Evolutionary conservation across 2,113 vertebrate genomes (phyloP), one percentile per base, ranked within the genome.

Genomic region (Channa maculata): DNA sequence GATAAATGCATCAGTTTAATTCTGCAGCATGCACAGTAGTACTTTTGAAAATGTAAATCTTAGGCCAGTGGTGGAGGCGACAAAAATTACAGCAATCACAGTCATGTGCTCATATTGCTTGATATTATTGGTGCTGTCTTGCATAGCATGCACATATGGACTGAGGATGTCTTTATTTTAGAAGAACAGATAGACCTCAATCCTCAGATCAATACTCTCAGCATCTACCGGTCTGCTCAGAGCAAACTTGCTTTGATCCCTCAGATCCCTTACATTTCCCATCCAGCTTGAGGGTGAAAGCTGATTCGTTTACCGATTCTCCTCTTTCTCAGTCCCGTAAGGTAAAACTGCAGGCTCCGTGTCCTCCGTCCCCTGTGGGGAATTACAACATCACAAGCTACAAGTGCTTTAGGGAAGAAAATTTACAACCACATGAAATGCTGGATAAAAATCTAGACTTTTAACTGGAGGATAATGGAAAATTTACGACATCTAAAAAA

Each of bases 171-270:
- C 46, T 68, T 71, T 15, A 71, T 57, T 11, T 24, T 15, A 49
- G 53, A 58, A 15, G 71, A 77, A 66, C 67, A 82, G 63, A 76
- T 59, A 64, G 70, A 71, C 49, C 73, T 84, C 61, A 36, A 33
- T 49, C 60, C 71, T 69, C 63, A 48, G 53, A 88, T 92, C 89
- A 44, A 86, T 88, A 75, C 57, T 65, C 15, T 55, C 54, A 9
- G 24, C 51, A 80, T 77, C 75, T 64, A 14, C 11, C 75, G 49
- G 77, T 71, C 74, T 73, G 58, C 75, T 71, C 55, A 5, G 71
- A 75, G 50, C 74, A 75, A 89, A 84, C 79, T 46, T 24, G 68
- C 84, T 87, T 82, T 87, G 84, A 88, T 88, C 81, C 73, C 38
- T 67, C 53, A 50, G 77, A 90, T 88, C 86, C 36, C 59, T 85